Evolutionary conservation across 2,113 vertebrate genomes (phyloP).

Genomic region (Mirza zaza): DNA sequence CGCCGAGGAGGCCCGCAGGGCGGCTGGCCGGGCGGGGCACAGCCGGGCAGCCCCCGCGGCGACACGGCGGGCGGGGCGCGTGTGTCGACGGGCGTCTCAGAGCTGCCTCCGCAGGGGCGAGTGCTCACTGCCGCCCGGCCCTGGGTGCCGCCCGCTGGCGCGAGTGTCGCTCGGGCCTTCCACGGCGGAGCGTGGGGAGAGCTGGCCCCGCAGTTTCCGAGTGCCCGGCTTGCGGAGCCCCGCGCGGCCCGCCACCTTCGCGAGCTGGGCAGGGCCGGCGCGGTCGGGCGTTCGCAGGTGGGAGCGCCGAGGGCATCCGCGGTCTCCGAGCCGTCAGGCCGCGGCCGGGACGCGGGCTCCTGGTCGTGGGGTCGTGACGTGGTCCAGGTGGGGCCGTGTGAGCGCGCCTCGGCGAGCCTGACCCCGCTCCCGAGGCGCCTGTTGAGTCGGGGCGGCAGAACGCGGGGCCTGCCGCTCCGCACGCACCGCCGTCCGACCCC

Average conservation of each 20-base stretch:
- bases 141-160: rapidly evolving
- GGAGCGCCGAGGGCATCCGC: background rate
- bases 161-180: background rate
- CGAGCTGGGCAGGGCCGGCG: background rate
- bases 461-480: background rate
- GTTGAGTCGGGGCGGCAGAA: background rate
- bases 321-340: background rate
- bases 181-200: background rate
- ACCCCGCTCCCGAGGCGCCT: background rate
- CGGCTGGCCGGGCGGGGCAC: background rate
- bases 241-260: rapidly evolving
- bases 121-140: background rate
- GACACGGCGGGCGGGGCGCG: too few relatives aligned
- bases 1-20: background rate
- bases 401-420: background rate
- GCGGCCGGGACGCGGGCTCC: background rate
- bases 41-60: background rate
- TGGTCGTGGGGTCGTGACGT: background rate
- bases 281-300: too few relatives aligned
- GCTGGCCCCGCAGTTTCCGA: background rate
- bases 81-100: background rate
- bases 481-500: background rate
- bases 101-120: background rate
- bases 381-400: background rate
- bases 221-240: background rate